Percentiles rank a stretch among this genome's conserved stretches.
Evolutionary conservation across 2,888 invertebrate species (phyloP).

Genomic region (Platypus cylindrus): DNA sequence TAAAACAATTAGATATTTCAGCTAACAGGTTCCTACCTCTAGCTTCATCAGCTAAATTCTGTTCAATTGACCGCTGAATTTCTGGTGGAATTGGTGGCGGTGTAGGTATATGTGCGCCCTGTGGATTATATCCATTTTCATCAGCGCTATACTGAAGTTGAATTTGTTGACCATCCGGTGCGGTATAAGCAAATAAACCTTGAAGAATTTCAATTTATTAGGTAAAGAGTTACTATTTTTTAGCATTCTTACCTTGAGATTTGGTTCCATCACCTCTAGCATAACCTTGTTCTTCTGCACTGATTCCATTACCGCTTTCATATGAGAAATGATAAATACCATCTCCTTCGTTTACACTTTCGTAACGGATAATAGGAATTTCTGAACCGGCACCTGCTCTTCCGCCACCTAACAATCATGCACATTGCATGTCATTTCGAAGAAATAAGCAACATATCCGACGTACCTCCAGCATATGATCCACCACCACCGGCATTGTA

Average conservation of each 20-base stretch:
- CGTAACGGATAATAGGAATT: constrained; percentile 22
- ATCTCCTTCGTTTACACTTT: constrained; percentile 27
- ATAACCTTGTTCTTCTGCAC: constrained; percentile 29
- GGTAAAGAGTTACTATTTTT: not conserved
- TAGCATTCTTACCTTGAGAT: constrained; percentile 18
- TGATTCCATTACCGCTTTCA: constrained; percentile 45
- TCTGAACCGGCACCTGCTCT: constrained; percentile 21
- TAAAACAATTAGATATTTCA: no score
- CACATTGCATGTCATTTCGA: no score
- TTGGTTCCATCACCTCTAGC: constrained; percentile 24
- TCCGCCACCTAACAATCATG: constrained; percentile 14
- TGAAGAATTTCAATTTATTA: constrained; percentile 11
- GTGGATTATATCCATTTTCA: constrained; percentile 43
- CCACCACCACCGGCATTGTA: constrained; percentile 3
- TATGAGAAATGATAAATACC: constrained; percentile 32
- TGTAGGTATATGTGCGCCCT: constrained; percentile 44
- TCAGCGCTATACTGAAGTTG: constrained; percentile 44
- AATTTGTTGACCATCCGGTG: constrained; percentile 27
- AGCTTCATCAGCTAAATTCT: constrained; percentile 25
- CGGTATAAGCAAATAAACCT: constrained; percentile 27
- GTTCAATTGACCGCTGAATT: constrained; percentile 34
- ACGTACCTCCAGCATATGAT: constrained; percentile 14
- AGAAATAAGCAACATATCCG: no score
- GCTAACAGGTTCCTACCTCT: constrained; percentile 14
- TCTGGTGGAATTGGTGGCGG: constrained; percentile 47